Base-by-base conservation (phyloP, 2,113 vertebrate genomes). In the Coregonus clupeaformis region DNA sequence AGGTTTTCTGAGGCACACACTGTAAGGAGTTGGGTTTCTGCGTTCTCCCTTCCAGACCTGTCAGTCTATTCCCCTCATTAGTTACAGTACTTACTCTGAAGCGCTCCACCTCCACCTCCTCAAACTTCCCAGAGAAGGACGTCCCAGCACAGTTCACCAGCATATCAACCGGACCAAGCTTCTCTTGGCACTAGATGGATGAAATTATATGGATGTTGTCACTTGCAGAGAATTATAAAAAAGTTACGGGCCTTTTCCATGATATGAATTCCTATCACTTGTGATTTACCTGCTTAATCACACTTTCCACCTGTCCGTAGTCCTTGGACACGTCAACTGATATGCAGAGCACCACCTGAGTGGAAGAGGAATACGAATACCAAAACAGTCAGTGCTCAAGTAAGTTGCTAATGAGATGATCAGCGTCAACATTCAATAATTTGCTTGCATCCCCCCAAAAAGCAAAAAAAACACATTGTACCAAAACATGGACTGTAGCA, bases 141-240 rank as follows among this genome's bases (percentile, higher is more conserved):
- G 49, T 93, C 75, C 98, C 98, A 2, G 98, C 98, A 77, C 97
- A 98, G 87, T 99, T 98, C 49, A 99, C 95, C 42, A 99, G 94
- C 97, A 99, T 97, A 84, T 99, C 97, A 76, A 99, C 97, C 0
- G 98, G 98, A 1, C 98, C 98, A 76, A 99, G 82, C 80, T 98
- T 98, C 86, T 99, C 97, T 78, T 99, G 97, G 11, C 63, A 65
- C 24, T 24, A 29, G 14, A 24, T 27, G 49, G 49, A 52, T 52
- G 3, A 52, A 52, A 52, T 16, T 4, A 18, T 52, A 52, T 52
- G 18, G 49, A 18, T 5, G 14, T 18, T 16, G 49, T 18, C 3
- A 18, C 16, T 52, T 18, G 16, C 49, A 52, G 16, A 52, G 16
- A 52, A 52, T 52, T 52, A 52, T 52, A 4, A 14, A 18, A 52